Evolutionary conservation across 2,888 invertebrate species (phyloP), one percentile per base, ranked within the genome.

Genomic region (Charanyca ferruginea): DNA sequence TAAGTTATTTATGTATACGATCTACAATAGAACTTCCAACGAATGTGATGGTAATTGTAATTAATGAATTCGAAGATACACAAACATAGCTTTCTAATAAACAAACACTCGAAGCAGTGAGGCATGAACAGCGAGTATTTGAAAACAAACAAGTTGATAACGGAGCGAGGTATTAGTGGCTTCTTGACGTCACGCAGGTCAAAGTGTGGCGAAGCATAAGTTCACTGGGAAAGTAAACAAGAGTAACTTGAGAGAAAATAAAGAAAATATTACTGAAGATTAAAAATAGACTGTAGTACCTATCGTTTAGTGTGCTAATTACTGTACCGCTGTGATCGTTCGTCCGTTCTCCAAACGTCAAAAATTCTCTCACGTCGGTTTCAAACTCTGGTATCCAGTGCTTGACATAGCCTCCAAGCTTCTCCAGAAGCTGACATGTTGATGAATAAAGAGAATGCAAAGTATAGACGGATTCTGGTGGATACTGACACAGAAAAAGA

Each of bases 181-280:
- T 16, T 11, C 16, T 32, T 61, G 66, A 54, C 52, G 66, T 58
- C 54, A 48, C 49, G 16, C 38, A 7, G 67, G 64, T 73, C 64
- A 61, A 28, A 20, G 20, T 25, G 48, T 57, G 58, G 45, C 57
- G 32, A 4, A 35, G 55, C 51, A 23, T 73, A 73, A 61, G 67
- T 68, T 61, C 77, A 58, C 58, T 8, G 51, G n/a, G 6, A 58
- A 47, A 60, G 53, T 64, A 73, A 73, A 73, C 57, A 67, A 45
- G 16, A 25, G 7, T 38, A 42, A 44, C 23, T 41, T 32, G 23
- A 49, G 6, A 53, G 18, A 13, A 32, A 51, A 47, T n/a, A 16
- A 60, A 6, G 11, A 47, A 54, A 59, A 55, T 51, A 8, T 47
- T 20, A 22, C 28, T 9, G 18, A 23, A 16, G 8, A 47, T 47